A percentile compares a stretch with the other conserved stretches of the same genome.
phyloP scores from a whole-genome alignment of 1,140 invertebrate species.

The Drosophila malerkotliana region DNA sequence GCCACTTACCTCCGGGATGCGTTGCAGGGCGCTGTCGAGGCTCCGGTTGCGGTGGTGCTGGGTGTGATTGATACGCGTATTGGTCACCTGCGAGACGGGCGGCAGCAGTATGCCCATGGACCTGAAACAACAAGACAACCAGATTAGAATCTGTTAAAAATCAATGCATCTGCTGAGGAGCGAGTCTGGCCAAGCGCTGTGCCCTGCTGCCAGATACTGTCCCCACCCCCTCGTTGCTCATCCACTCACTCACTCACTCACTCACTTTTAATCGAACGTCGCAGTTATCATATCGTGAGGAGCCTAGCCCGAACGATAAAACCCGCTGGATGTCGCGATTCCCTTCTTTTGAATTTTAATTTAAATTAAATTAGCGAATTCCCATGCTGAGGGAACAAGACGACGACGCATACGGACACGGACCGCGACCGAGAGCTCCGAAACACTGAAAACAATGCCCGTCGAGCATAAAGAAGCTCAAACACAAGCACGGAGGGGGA shows the following conservation, averaged over 20 bases:
- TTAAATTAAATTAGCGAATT: slow-evolving; percentile 65
- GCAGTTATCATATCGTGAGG: slow-evolving; percentile 35
- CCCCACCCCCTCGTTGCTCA: neutral
- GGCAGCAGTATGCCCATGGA: slow-evolving; percentile 91
- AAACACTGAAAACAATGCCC: slow-evolving; percentile 47
- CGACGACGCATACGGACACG: no score
- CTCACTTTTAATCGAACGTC: slow-evolving; percentile 15
- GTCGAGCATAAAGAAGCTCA: slow-evolving; percentile 33
- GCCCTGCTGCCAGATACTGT: neutral
- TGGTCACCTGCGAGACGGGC: slow-evolving; percentile 87
- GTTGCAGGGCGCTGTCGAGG: slow-evolving; percentile 93
- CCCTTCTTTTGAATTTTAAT: neutral
- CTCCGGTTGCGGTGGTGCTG: slow-evolving; percentile 94
- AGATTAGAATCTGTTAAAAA: slow-evolving; percentile 36
- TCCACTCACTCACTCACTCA: neutral
- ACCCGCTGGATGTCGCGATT: slow-evolving; percentile 18
- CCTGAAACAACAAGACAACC: slow-evolving; percentile 83
- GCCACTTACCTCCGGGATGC: slow-evolving; percentile 90
- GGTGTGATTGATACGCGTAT: slow-evolving; percentile 85
- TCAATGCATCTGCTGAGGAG: slow-evolving; percentile 51
- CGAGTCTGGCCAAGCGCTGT: slow-evolving; percentile 6
- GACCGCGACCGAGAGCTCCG: neutral
- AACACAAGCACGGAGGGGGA: neutral
- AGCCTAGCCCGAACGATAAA: slow-evolving; percentile 8
- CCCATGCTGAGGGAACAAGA: slow-evolving; percentile 15